Percentiles rank a stretch among this genome's conserved stretches.
Conservation (phyloP, 2,888 invertebrate genomes). For the Camponotus fellah region DNA sequence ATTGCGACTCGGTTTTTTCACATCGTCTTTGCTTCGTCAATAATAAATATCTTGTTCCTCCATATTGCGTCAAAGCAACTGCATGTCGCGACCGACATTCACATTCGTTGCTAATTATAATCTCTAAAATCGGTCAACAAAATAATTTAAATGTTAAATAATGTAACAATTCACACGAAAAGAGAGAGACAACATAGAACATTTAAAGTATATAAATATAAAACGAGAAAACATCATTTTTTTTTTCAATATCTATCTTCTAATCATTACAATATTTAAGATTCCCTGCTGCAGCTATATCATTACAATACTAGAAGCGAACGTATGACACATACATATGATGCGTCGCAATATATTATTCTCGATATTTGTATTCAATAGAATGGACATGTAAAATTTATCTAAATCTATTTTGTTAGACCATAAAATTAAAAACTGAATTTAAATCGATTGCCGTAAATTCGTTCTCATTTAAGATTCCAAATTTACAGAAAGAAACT, state of each 20-base stretch:
- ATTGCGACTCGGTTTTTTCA: constrained; percentile 47
- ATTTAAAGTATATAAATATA: constrained; percentile 38
- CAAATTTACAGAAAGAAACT: not conserved
- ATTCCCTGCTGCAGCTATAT: not conserved
- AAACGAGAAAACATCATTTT: constrained; percentile 42
- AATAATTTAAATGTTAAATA: constrained; percentile 55
- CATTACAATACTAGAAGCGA: constrained; percentile 8
- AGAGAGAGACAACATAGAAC: constrained; percentile 31
- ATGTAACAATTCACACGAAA: constrained; percentile 45
- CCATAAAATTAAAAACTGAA: not conserved
- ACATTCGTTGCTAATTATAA: constrained; percentile 30
- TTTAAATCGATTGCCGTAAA: not conserved
- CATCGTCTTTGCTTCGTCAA: constrained; percentile 2
- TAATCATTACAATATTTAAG: constrained; percentile 32
- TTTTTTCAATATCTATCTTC: constrained; percentile 8
- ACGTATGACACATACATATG: not conserved
- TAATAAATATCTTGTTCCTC: constrained; percentile 36
- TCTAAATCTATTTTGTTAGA: not conserved
- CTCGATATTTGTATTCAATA: not conserved
- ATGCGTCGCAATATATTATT: not conserved
- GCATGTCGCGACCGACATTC: constrained; percentile 25
- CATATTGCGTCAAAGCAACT: not conserved
- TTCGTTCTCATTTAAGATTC: not conserved
- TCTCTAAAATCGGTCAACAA: constrained; percentile 22
- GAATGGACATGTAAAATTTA: constrained; percentile 3